Base-by-base conservation (phyloP, 2,113 vertebrate genomes). In the Heterotis niloticus region DNA sequence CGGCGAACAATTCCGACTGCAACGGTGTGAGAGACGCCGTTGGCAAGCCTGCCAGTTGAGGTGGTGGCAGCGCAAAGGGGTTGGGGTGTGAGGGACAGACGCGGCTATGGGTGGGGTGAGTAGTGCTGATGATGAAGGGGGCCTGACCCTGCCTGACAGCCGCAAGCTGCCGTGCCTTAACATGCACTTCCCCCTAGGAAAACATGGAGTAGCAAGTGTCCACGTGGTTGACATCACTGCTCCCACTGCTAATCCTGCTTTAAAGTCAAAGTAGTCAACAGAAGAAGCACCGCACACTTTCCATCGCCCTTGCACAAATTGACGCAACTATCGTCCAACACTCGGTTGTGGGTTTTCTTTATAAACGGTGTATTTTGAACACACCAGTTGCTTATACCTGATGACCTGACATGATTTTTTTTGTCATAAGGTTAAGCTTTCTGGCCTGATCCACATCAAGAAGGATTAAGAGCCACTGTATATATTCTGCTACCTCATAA, bases 131-230 rank as follows among this genome's bases (percentile, higher is more conserved):
- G 52, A 10, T 64, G 75, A 83, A 78, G 83, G 81, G 84, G 56
- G 84, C 83, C 80, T 85, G 85, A 88, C 90, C 88, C 86, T 86
- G 81, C 70, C 81, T 87, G 88, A 88, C 87, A 91, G 86, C 85
- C 75, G 26, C 76, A 75, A 77, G 70, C 74, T 82, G 84, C 79
- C 78, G 29, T 82, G 76, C 77, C 86, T 80, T 80, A 80, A 44
- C 7, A 26, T 77, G 20, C 79, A n/a, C 24, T 77, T 56, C 56
- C 52, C 67, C 20, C 75, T 77, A 34, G 10, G 66, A 52, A 76
- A 74, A 81, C 81, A 80, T 82, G 28, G 64, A 26, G 78, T 78
- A 64, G 65, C 26, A 69, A 16, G 52, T 44, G 18, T 54, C 57
- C 18, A 13, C 34, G 24, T 64, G 74, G n/a, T 23, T 10, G 59